A percentile compares a stretch with the other conserved stretches of the same genome.
phyloP scores from a whole-genome alignment of 2,113 vertebrate species.

The Neodon shergylaensis region DNA sequence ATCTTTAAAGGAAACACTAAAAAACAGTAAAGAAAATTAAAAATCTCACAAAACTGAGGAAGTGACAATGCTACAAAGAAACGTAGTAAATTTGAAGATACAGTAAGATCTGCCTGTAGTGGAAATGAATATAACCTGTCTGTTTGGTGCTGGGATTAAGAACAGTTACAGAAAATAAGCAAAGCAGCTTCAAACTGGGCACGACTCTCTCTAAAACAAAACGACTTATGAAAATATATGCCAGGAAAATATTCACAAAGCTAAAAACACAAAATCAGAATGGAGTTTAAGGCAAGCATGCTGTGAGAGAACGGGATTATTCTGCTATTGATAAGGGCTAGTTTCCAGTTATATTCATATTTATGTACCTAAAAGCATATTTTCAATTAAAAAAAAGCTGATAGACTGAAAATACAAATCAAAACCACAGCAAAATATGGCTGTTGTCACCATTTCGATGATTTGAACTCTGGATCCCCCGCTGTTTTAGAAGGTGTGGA shows the following conservation, averaged over 20 bases:
- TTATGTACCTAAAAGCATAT: background rate
- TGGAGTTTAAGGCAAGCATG: background rate
- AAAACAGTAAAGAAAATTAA: background rate
- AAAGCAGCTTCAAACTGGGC: background rate
- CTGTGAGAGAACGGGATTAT: background rate
- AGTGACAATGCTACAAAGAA: background rate
- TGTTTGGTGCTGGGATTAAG: background rate
- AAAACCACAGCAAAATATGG: background rate
- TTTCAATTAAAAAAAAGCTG: background rate
- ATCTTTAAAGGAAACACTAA: background rate
- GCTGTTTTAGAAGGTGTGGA: background rate
- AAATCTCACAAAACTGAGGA: background rate
- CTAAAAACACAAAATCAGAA: background rate
- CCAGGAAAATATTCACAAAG: conserved; percentile 14
- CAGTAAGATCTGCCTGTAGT: background rate
- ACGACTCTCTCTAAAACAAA: background rate
- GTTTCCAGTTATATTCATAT: background rate
- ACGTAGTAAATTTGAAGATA: background rate
- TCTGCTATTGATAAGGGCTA: background rate
- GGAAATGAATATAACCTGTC: background rate
- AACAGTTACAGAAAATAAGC: background rate
- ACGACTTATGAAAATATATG: background rate
- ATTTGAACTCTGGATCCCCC: background rate
- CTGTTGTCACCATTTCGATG: background rate
- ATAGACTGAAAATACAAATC: conserved; percentile 8